These are phyloP conservation scores for Boloria euphrosyne DNA, from an alignment of 2,888 invertebrate genomes.

Conservation along the genomic window DNA sequence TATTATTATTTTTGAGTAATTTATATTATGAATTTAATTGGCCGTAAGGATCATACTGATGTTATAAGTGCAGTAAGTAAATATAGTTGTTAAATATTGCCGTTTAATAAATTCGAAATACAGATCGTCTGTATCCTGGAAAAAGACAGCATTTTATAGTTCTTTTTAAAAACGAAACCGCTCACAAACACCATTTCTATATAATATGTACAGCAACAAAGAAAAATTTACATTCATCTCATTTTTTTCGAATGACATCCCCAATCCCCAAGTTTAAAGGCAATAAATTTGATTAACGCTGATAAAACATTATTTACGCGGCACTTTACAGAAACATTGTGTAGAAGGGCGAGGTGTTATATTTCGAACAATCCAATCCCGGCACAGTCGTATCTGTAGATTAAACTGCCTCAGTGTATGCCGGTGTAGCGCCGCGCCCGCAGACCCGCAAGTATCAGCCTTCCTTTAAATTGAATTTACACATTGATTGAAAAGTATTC, in stretches of 20 bases:
- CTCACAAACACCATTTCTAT: neutral
- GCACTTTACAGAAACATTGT: constrained; percentile 13
- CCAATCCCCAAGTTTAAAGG: constrained; percentile 9
- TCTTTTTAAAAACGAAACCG: neutral
- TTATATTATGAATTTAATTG: too few relatives aligned
- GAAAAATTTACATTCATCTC: constrained; percentile 3
- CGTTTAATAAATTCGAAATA: too few relatives aligned
- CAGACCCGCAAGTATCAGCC: constrained; percentile 6
- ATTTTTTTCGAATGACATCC: constrained; percentile 1
- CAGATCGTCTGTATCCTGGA: too few relatives aligned
- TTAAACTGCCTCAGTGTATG: constrained; percentile 11
- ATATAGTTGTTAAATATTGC: too few relatives aligned
- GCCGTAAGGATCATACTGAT: too few relatives aligned
- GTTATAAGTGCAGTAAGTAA: too few relatives aligned
- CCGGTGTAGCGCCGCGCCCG: constrained; percentile 3
- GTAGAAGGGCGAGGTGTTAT: neutral
- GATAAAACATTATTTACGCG: constrained; percentile 10
- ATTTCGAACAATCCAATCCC: constrained; percentile 15
- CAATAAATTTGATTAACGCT: constrained; percentile 13
- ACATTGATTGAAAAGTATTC: constrained; percentile 19
- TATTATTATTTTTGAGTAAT: too few relatives aligned
- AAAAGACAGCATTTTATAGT: too few relatives aligned
- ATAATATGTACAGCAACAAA: neutral
- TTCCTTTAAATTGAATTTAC: constrained; percentile 19
- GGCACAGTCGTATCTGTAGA: constrained; percentile 18